Conservation (phyloP, 2,113 vertebrate genomes). For the Sorex fumeus region DNA sequence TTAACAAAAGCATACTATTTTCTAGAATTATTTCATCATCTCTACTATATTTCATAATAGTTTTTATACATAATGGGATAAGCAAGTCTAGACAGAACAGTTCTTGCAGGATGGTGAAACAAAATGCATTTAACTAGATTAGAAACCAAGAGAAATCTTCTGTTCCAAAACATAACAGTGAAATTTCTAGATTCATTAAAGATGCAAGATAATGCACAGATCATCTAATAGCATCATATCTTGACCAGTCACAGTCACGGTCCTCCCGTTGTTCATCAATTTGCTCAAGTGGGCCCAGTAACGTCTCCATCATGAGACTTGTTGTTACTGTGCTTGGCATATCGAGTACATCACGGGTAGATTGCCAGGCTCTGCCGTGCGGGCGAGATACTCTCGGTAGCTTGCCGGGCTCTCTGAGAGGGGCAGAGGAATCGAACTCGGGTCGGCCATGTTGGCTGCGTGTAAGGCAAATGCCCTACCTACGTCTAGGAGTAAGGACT, state of each 20-base stretch:
- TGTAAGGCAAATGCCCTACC: too few relatives aligned
- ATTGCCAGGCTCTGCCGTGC: too few relatives aligned
- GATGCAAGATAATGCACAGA: not conserved
- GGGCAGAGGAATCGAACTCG: too few relatives aligned
- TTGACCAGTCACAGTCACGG: too few relatives aligned
- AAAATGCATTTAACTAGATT: not conserved
- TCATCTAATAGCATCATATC: not conserved
- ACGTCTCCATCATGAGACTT: too few relatives aligned
- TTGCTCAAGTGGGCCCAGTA: too few relatives aligned
- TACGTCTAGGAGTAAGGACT: not conserved
- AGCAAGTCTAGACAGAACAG: not conserved
- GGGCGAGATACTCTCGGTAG: too few relatives aligned
- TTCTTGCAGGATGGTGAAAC: not conserved
- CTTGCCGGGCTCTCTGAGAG: too few relatives aligned
- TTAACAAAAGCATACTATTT: slow-evolving; percentile 78
- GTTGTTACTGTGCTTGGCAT: too few relatives aligned
- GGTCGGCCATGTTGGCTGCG: too few relatives aligned
- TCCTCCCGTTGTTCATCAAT: too few relatives aligned
- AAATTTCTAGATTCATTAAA: not conserved
- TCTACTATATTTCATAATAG: not conserved
- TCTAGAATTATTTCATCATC: slow-evolving; percentile 32
- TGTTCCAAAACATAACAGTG: not conserved
- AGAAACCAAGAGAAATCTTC: not conserved
- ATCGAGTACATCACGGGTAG: too few relatives aligned
- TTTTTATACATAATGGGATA: slow-evolving; percentile 42